Evolutionary conservation across 2,113 vertebrate genomes (phyloP).

Genomic region (Charina bottae): DNA sequence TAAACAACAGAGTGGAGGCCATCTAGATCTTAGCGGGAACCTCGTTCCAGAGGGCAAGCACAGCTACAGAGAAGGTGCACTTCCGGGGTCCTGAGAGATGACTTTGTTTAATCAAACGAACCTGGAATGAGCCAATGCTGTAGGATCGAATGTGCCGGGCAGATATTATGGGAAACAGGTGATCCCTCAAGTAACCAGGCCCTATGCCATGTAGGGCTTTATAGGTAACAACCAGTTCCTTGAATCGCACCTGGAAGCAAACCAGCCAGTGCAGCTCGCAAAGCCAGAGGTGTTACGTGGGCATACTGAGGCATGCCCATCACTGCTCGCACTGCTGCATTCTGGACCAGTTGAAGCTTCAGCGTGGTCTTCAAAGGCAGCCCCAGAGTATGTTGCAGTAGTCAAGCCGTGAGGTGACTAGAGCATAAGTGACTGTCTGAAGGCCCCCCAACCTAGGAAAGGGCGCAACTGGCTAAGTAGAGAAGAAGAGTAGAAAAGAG

Average conservation of each 20-base stretch:
- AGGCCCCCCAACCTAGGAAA: background rate
- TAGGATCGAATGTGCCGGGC: background rate
- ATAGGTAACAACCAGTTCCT: background rate
- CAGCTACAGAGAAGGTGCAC: background rate
- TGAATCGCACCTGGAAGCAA: background rate
- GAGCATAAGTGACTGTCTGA: background rate
- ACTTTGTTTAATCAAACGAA: background rate
- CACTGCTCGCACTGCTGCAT: background rate
- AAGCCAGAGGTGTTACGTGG: background rate
- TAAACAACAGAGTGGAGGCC: background rate
- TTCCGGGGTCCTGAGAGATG: background rate
- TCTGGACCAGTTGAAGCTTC: background rate
- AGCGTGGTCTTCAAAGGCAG: background rate
- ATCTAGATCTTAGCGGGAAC: background rate
- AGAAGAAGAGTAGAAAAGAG: no score
- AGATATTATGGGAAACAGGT: background rate
- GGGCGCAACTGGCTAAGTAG: background rate
- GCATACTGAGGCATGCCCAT: background rate
- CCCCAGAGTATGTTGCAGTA: background rate
- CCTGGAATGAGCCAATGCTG: background rate
- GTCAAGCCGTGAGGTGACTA: background rate
- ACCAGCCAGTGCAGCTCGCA: background rate
- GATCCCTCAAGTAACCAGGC: background rate
- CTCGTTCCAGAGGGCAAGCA: background rate
- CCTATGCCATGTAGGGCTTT: background rate